Percentiles rank a stretch among this genome's conserved stretches.
These are phyloP conservation scores for Nezara viridula DNA, from an alignment of 2,888 invertebrate genomes.

Conservation along the genomic window DNA sequence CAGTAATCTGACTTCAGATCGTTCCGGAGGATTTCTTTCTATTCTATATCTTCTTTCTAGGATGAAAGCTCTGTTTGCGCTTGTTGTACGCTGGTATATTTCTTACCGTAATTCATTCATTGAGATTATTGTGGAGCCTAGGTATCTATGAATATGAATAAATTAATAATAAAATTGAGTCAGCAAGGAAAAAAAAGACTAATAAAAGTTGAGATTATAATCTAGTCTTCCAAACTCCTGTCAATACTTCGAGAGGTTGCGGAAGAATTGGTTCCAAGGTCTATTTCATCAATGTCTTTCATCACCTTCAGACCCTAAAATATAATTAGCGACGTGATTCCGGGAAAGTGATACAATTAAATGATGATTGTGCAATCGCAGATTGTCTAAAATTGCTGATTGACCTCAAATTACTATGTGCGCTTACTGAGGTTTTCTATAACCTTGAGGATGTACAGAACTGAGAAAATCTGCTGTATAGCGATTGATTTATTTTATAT, in stretches of 20 bases:
- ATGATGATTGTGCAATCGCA: neutral
- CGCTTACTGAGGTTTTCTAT: neutral
- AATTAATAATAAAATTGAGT: neutral
- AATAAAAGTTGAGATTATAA: no score
- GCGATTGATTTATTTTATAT: neutral
- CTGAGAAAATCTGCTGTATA: neutral
- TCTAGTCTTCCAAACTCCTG: neutral
- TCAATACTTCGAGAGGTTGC: no score
- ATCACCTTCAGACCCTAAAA: neutral
- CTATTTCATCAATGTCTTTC: neutral
- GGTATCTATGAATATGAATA: no score
- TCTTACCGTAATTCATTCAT: no score
- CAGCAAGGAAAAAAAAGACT: neutral
- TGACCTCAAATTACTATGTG: neutral
- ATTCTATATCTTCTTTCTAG: no score
- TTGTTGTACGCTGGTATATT: no score
- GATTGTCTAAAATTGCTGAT: neutral
- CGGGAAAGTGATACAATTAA: neutral
- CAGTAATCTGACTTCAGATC: no score
- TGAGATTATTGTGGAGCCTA: no score
- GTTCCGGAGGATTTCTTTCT: no score
- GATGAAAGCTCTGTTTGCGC: no score
- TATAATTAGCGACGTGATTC: neutral
- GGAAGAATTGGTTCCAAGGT: neutral
- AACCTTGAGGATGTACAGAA: neutral